A percentile compares a stretch with the other conserved stretches of the same genome.
phyloP scores from a whole-genome alignment of 2,113 vertebrate genomes.

The Cyrtonyx montezumae region DNA sequence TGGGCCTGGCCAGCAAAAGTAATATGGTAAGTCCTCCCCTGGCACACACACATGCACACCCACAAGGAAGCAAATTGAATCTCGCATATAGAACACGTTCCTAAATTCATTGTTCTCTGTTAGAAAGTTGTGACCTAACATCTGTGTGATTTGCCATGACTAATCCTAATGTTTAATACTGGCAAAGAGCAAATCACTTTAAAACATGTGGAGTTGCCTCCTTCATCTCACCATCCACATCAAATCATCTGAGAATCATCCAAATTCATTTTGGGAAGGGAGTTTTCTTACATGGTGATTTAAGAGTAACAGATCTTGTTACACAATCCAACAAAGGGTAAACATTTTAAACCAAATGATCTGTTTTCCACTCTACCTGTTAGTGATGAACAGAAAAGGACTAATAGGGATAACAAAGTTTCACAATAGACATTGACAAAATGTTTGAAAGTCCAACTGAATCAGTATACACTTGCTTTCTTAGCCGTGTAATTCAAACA shows the following conservation, averaged over 20 bases:
- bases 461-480: neutral
- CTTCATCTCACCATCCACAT: neutral
- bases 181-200: neutral
- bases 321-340: neutral
- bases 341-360: neutral
- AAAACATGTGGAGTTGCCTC: neutral
- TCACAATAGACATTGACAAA: neutral
- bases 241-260: neutral
- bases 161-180: neutral
- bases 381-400: neutral
- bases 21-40: accelerated
- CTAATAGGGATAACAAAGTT: neutral
- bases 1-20: no score
- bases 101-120: accelerated
- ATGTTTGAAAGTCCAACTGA: neutral
- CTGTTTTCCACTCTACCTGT: neutral
- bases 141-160: neutral
- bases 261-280: neutral
- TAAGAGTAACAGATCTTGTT: neutral
- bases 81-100: neutral
- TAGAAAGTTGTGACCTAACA: neutral
- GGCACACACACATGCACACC: no score
- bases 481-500: neutral
- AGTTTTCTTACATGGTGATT: neutral
- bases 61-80: neutral